phyloP scores from a whole-genome alignment of 1,140 invertebrate genomes.

The Trachymyrmex cornetzi region DNA sequence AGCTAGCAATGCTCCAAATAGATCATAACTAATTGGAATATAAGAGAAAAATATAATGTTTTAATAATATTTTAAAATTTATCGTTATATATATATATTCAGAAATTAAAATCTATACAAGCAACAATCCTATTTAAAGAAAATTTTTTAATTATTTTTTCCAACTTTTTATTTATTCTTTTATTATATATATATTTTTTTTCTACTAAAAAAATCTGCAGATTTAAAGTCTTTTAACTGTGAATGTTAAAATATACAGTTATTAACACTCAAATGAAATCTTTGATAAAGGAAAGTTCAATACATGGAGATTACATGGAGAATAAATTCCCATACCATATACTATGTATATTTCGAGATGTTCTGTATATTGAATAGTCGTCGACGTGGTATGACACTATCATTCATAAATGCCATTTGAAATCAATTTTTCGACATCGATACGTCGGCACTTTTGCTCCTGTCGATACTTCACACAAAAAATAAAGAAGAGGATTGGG shows the following conservation, averaged over 20 bases:
- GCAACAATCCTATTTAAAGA: neutral
- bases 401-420: conserved; percentile 9
- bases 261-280: conserved; percentile 22
- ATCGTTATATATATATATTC: neutral
- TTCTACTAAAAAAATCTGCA: neutral
- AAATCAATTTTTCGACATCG: conserved; percentile 34
- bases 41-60: neutral
- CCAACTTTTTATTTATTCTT: neutral
- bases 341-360: neutral
- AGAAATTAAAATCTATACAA: neutral
- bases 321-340: conserved; percentile 2
- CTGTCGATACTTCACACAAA: conserved; percentile 20
- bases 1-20: neutral
- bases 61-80: conserved; percentile 8
- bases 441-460: neutral
- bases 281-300: conserved; percentile 10
- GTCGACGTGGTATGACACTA: conserved; percentile 3
- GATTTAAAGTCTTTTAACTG: conserved; percentile 5
- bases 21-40: neutral
- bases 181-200: neutral
- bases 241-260: conserved; percentile 1
- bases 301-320: neutral
- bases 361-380: conserved; percentile 15
- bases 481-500: neutral
- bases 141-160: neutral